Conservation (phyloP, 2,797 vertebrate species). For the Rhabdomys pumilio region DNA sequence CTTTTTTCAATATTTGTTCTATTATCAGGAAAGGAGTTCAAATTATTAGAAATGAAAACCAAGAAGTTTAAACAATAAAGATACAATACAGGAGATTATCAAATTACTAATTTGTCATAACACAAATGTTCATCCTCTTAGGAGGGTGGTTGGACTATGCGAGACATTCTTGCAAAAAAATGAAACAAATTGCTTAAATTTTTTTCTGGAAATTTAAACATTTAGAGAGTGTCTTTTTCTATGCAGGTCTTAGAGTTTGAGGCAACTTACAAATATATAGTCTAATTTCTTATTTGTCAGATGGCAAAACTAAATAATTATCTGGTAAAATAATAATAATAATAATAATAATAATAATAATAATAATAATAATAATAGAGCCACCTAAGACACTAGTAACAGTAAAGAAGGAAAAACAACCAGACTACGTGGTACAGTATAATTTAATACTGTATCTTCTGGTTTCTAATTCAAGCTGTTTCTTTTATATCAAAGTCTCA, state of each 20-base stretch:
- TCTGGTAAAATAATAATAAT: not conserved
- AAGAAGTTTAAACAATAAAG: not conserved
- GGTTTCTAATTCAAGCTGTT: conserved; percentile 23
- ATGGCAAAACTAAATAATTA: not conserved
- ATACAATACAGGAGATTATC: not conserved
- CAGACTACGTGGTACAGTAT: not conserved
- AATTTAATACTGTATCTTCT: not conserved
- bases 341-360: not conserved
- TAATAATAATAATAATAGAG: not conserved
- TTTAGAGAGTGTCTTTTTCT: not conserved
- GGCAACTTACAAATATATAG: not conserved
- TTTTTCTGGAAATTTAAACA: not conserved
- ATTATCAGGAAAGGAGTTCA: not conserved
- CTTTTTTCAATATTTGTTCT: not conserved
- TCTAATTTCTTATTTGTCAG: conserved; percentile 8
- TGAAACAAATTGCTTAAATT: not conserved
- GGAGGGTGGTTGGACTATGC: not conserved
- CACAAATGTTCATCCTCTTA: not conserved
- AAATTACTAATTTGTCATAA: not conserved
- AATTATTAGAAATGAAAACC: not conserved
- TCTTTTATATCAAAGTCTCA: not conserved
- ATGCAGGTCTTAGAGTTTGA: not conserved
- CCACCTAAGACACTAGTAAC: not conserved
- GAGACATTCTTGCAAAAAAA: not conserved
- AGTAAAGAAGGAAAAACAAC: not conserved